phyloP scores from a whole-genome alignment of 2,113 vertebrate genomes.

The Brevimyrus niger region DNA sequence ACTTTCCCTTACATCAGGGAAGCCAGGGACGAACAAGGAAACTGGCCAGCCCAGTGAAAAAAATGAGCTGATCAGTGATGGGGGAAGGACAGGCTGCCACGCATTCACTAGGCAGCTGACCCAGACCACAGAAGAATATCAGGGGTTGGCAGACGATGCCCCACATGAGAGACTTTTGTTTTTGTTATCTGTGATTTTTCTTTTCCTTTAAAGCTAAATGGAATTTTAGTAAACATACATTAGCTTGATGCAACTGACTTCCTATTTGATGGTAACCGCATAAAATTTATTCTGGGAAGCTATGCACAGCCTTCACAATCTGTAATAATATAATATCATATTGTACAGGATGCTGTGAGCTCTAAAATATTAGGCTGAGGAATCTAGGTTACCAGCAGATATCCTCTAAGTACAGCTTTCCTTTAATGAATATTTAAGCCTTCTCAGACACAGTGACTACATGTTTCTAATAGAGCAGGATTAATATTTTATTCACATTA shows the following conservation, averaged over 20 bases:
- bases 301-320: background rate
- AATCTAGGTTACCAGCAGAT: conserved; percentile 19
- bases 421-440: conserved; percentile 52
- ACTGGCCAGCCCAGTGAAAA: background rate
- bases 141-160: background rate
- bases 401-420: conserved; percentile 33
- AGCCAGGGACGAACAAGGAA: background rate
- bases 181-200: background rate
- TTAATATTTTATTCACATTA: conserved; percentile 56
- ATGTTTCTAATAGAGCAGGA: conserved; percentile 44
- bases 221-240: background rate
- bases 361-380: conserved; percentile 9
- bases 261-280: background rate
- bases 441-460: conserved; percentile 46
- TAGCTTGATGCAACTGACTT: background rate
- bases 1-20: background rate
- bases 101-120: background rate
- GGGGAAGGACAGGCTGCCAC: background rate
- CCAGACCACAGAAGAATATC: background rate
- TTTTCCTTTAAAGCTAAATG: background rate
- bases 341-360: background rate
- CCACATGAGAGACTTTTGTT: background rate
- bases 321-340: conserved; percentile 16
- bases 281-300: background rate
- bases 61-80: background rate